Evolutionary conservation across 2,797 vertebrate species (phyloP).

Genomic region (Fratercula arctica): DNA sequence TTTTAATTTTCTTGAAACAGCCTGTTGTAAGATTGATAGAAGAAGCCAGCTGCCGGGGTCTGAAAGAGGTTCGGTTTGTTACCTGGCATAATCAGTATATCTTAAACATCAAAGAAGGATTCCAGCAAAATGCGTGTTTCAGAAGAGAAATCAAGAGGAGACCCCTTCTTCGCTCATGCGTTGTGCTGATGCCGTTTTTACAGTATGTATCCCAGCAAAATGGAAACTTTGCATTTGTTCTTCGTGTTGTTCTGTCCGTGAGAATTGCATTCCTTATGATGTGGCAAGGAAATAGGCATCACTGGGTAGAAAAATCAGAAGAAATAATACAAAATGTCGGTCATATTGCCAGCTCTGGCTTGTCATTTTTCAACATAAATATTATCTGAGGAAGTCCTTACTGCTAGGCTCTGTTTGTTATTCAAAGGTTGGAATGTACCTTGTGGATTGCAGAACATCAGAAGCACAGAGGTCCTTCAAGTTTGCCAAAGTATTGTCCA

Average conservation of each 20-base stretch:
- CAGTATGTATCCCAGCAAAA: conserved; percentile 81
- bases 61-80: conserved; percentile 95
- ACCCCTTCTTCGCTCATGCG: conserved; percentile 90
- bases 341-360: neutral
- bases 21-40: conserved; percentile 94
- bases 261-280: fast-evolving
- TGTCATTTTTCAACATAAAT: neutral
- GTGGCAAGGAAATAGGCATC: neutral
- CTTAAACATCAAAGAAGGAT: conserved; percentile 91
- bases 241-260: fast-evolving
- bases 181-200: conserved; percentile 89
- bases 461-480: neutral
- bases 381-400: neutral
- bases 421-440: neutral
- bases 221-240: fast-evolving
- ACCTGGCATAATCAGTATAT: conserved; percentile 98
- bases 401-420: neutral
- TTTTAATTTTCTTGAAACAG: conserved; percentile 66
- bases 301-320: neutral
- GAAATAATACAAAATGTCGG: neutral
- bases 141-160: conserved; percentile 93
- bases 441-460: neutral
- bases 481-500: neutral
- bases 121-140: conserved; percentile 94
- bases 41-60: conserved; percentile 89